Evolutionary conservation across 2,797 vertebrate genomes (phyloP).

Genomic region (Vespertilio murinus): DNA sequence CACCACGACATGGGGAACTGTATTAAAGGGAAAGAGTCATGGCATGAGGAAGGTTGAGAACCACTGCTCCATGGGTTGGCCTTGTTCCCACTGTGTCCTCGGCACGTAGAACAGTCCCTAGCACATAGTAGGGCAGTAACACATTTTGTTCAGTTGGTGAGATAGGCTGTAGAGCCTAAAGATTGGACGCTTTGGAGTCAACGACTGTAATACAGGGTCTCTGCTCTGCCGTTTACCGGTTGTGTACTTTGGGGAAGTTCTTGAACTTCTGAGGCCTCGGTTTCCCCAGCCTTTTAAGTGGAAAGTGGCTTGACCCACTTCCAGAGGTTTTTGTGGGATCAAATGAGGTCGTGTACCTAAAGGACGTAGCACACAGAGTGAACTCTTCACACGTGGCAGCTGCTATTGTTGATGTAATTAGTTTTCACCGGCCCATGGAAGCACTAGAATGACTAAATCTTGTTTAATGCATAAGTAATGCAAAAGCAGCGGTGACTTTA

Average conservation of each 20-base stretch:
- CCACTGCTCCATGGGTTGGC: not conserved
- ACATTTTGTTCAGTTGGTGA: not conserved
- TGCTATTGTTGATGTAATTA: not conserved
- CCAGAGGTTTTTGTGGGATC: not conserved
- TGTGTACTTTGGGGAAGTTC: not conserved
- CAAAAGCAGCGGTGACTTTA: not conserved
- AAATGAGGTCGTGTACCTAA: not conserved
- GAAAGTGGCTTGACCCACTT: conserved; percentile 23
- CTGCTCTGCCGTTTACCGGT: not conserved
- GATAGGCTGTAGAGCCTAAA: not conserved
- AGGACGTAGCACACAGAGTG: not conserved
- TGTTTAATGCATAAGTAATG: conserved; percentile 26
- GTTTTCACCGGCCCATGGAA: not conserved
- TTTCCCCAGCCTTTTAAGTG: not conserved
- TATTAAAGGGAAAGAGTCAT: too few relatives aligned
- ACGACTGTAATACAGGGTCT: not conserved
- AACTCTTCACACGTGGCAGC: not conserved
- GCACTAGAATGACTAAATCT: not conserved
- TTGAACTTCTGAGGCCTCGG: not conserved
- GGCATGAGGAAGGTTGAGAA: too few relatives aligned
- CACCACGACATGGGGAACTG: too few relatives aligned
- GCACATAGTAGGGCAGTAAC: not conserved
- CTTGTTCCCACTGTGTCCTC: not conserved
- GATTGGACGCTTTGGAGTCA: not conserved
- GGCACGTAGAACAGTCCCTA: not conserved